phyloP scores from a whole-genome alignment of 2,888 invertebrate genomes.

The Seira musarum region DNA sequence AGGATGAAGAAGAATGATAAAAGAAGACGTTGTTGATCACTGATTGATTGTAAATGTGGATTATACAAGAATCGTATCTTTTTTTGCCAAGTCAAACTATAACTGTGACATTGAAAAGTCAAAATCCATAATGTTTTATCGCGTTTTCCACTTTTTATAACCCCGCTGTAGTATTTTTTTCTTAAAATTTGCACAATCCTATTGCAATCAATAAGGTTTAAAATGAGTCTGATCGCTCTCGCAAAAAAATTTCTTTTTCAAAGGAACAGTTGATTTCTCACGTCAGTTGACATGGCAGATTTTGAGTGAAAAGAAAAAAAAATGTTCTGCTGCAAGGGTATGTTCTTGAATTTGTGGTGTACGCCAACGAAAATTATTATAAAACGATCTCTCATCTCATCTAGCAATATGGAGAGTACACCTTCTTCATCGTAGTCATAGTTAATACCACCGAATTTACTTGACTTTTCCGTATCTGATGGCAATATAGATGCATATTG shows the following conservation, averaged over 20 bases:
- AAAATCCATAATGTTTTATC: conserved; percentile 1
- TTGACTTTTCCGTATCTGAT: background rate
- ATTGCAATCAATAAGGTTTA: background rate
- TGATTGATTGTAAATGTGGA: background rate
- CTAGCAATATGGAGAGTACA: background rate
- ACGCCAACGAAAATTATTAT: background rate
- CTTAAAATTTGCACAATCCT: background rate
- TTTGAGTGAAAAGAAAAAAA: background rate
- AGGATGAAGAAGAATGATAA: background rate
- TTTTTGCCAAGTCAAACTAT: conserved; percentile 7
- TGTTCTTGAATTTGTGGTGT: background rate
- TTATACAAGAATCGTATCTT: background rate
- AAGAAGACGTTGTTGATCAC: background rate
- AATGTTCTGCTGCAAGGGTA: background rate
- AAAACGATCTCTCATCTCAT: background rate
- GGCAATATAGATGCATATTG: too few relatives aligned
- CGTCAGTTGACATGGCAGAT: background rate
- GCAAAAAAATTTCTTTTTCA: background rate
- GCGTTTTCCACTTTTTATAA: background rate
- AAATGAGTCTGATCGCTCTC: background rate
- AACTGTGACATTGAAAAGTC: conserved; percentile 6
- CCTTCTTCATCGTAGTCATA: background rate
- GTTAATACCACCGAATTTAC: background rate
- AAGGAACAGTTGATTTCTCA: background rate
- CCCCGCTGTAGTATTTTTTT: too few relatives aligned